Evolutionary conservation across 2,797 vertebrate genomes (phyloP).

Genomic region (Pseudotriccus pelzelni): DNA sequence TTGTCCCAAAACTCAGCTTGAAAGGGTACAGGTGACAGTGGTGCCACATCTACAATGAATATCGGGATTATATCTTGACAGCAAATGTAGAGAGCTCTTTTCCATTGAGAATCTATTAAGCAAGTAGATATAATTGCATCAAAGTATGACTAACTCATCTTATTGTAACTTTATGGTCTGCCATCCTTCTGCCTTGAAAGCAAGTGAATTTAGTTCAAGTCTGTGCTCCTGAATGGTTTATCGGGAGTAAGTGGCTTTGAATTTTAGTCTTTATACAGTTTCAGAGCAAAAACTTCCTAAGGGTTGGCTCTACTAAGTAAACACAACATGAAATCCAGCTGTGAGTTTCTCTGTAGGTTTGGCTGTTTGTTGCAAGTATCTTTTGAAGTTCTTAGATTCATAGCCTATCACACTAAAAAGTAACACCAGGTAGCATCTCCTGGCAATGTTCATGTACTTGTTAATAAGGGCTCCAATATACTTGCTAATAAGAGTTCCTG

Average conservation of each 20-base stretch:
- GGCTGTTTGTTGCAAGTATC: not conserved
- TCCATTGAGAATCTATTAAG: not conserved
- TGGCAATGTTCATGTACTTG: not conserved
- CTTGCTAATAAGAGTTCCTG: not conserved
- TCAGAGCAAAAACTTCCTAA: slow-evolving; percentile 15
- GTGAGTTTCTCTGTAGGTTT: slow-evolving; percentile 24
- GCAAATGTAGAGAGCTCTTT: not conserved
- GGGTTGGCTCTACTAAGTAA: slow-evolving; percentile 16
- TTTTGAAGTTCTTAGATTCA: slow-evolving; percentile 29
- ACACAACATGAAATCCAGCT: slow-evolving; percentile 39
- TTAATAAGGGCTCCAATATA: not conserved
- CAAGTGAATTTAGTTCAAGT: not conserved
- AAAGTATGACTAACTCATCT: not conserved
- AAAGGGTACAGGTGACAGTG: not conserved
- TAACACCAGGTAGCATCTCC: not conserved
- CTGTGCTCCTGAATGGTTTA: not conserved
- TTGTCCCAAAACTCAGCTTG: not conserved
- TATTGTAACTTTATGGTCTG: not conserved
- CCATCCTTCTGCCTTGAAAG: not conserved
- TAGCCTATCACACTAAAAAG: not conserved
- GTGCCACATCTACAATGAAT: not conserved
- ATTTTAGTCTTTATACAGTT: not conserved
- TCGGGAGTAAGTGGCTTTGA: not conserved
- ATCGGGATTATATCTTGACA: not conserved
- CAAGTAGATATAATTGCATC: not conserved